Base-by-base conservation (phyloP, 92 coral and sea anemone genomes). In the Zoanthus sociatus region DNA sequence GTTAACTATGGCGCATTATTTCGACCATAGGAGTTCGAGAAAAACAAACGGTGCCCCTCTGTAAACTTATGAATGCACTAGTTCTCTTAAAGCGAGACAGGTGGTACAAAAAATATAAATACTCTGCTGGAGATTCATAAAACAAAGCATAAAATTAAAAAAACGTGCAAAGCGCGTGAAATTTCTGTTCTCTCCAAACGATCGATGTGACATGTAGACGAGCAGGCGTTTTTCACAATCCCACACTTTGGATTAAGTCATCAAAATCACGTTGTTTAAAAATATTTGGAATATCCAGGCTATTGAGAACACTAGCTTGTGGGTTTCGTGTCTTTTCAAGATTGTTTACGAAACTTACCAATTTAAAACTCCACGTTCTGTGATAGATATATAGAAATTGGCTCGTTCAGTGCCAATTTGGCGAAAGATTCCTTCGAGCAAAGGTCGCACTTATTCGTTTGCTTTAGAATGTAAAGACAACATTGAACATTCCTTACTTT, bases 81-180 rank as follows among this genome's bases (percentile, higher is more conserved):
- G 51, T 53, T 82, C 50, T 78, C 77, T 85, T 32, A 56, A 68
- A 58, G 50, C 32, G 72, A 71, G 26, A 72, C 90, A 90, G 93
- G 90, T 90, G 93, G 88, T 58, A 53, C 72, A 4, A 69, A 30
- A 71, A 78, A 81, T 72, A 76, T 75, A 69, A 87, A 73, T 77
- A 84, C 84, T 26, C 63, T 1, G 46, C 70, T 44, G 37, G 77
- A 70, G 60, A 26, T 73, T 66, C 73, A 58, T 86, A n/a, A 79
- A 73, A 81, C 13, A 79, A 79, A 87, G 88, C 93, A 70, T 88
- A 83, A 87, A 54, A 83, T 16, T 76, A 81, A 66, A 2, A 26
- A 67, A 66, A 81, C 85, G 60, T 45, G 58, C 42, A 61, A 14
- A 31, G 56, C 32, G 51, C n/a, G 5, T 60, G 7, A 16, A 17